Conservation (phyloP, 2,888 invertebrate genomes). For the Drosophila kuntzei region DNA sequence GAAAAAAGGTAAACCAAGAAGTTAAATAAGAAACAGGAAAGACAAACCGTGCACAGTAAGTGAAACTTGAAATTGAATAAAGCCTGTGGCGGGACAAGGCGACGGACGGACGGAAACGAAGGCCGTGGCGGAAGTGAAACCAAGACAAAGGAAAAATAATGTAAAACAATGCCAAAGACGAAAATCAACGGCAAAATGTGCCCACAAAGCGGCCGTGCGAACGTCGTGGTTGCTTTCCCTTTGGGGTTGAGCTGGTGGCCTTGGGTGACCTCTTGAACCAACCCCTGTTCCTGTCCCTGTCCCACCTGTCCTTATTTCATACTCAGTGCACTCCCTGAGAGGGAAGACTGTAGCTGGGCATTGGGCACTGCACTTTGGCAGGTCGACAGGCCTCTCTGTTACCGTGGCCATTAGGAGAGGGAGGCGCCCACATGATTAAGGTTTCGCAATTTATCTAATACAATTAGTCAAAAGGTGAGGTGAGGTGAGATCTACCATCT, state of each 20-base stretch:
- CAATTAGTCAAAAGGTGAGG: conserved; percentile 77
- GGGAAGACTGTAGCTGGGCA: background rate
- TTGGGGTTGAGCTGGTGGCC: conserved; percentile 1
- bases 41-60: conserved; percentile 74
- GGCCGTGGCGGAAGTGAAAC: conserved; percentile 40
- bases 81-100: conserved; percentile 44
- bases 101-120: conserved; percentile 1
- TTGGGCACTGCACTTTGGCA: conserved; percentile 45
- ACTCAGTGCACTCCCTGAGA: conserved; percentile 51
- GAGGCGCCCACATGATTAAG: conserved; percentile 77
- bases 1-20: conserved; percentile 80
- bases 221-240: background rate
- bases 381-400: conserved; percentile 23
- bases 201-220: conserved; percentile 27
- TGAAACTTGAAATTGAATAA: conserved; percentile 81
- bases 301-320: conserved; percentile 12
- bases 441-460: conserved; percentile 82
- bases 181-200: conserved; percentile 51
- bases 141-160: conserved; percentile 62
- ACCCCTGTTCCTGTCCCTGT: background rate
- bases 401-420: conserved; percentile 7
- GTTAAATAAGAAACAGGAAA: conserved; percentile 79
- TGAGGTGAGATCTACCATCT: conserved; percentile 46
- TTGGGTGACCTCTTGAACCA: background rate
- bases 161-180: conserved; percentile 64